Conservation (phyloP, 2,113 vertebrate species). For the Siniperca knerii region DNA sequence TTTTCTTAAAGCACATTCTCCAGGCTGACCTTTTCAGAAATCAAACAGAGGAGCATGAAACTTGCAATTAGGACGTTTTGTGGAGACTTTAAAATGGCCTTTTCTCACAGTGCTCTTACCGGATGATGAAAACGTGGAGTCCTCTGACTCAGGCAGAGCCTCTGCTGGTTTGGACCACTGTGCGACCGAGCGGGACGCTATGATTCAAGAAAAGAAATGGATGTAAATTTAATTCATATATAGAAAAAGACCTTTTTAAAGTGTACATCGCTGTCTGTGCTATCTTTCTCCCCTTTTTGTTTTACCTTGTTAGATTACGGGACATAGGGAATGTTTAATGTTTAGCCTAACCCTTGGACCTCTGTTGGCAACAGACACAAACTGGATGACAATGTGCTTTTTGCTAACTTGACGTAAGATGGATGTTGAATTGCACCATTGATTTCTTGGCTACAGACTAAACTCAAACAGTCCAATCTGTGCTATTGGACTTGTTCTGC, state of each 20-base stretch:
- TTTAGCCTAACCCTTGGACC: constrained; percentile 71
- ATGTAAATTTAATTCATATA: constrained; percentile 78
- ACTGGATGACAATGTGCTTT: constrained; percentile 64
- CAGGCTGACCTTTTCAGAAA: constrained; percentile 68
- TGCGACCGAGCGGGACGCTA: constrained; percentile 46
- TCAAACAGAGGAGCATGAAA: constrained; percentile 49
- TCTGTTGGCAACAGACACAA: constrained; percentile 68
- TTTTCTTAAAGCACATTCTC: constrained; percentile 73
- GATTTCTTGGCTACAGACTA: constrained; percentile 56
- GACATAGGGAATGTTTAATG: constrained; percentile 56
- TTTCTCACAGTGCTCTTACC: constrained; percentile 71
- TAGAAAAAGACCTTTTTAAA: constrained; percentile 51
- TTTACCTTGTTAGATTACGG: constrained; percentile 61
- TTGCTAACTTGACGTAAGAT: constrained; percentile 59
- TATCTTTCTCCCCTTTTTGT: constrained; percentile 65
- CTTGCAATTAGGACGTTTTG: constrained; percentile 36
- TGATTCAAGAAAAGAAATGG: constrained; percentile 57
- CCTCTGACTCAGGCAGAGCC: constrained; percentile 32
- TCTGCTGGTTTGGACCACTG: constrained; percentile 56
- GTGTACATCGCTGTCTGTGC: constrained; percentile 79
- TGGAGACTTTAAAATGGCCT: constrained; percentile 66
- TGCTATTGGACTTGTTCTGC: constrained; percentile 51
- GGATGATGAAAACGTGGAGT: constrained; percentile 27
- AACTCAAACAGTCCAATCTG: constrained; percentile 61
- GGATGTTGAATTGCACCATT: constrained; percentile 58